Percentiles rank a stretch among this genome's conserved stretches.
Conservation (phyloP, 2,797 vertebrate genomes). For the Syngnathus acus region DNA sequence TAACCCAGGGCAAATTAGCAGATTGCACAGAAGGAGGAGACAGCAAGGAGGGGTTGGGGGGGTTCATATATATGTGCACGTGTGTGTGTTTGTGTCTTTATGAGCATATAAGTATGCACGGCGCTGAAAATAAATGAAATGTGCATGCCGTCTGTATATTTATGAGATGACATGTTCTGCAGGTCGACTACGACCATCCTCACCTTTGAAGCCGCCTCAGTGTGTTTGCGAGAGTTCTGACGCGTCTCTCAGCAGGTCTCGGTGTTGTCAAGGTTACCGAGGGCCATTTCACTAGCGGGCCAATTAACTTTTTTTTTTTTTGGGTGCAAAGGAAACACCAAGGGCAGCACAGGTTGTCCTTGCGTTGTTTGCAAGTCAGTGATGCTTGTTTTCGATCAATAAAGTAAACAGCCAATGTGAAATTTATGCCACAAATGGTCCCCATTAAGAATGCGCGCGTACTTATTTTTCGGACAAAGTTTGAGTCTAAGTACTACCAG, state of each 20-base stretch:
- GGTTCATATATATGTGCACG: too few species aligned
- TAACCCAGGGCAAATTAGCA: slow-evolving; percentile 68
- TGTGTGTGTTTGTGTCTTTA: neutral
- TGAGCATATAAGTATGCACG: neutral
- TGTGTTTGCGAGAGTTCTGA: slow-evolving; percentile 39
- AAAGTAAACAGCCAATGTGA: too few species aligned
- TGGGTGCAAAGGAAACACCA: slow-evolving; percentile 37
- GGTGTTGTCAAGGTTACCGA: slow-evolving; percentile 68
- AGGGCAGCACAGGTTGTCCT: slow-evolving; percentile 42
- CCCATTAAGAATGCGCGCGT: too few species aligned
- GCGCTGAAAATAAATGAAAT: neutral
- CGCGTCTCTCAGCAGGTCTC: slow-evolving; percentile 61
- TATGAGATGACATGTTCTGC: slow-evolving; percentile 10
- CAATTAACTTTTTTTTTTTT: slow-evolving; percentile 58
- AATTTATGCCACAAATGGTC: too few species aligned
- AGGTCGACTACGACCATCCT: neutral
- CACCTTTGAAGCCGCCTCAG: slow-evolving; percentile 6
- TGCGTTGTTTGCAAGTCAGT: neutral
- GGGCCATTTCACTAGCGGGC: slow-evolving; percentile 54
- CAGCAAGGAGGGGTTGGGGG: slow-evolving; percentile 6
- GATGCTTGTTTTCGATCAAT: neutral
- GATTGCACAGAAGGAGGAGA: slow-evolving; percentile 53
- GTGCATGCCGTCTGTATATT: slow-evolving; percentile 6
- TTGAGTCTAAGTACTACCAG: too few species aligned
- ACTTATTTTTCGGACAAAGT: too few species aligned